Conservation (phyloP, 2,113 vertebrate genomes). For the Microtus ochrogaster region DNA sequence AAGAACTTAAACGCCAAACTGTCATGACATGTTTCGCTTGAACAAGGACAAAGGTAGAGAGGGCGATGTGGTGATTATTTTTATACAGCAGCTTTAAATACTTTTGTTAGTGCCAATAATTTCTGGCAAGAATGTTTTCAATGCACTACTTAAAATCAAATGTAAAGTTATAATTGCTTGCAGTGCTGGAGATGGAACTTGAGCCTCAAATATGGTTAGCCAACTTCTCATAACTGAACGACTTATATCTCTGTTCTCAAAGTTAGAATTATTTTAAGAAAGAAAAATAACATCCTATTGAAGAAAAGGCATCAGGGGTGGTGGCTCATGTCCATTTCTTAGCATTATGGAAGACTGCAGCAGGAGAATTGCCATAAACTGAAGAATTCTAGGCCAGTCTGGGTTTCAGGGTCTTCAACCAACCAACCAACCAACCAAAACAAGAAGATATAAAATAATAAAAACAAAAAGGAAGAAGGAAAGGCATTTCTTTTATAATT, state of each 20-base stretch:
- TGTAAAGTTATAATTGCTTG: background rate
- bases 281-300: constrained; percentile 24
- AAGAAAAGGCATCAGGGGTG: background rate
- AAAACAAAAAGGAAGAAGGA: background rate
- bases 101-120: constrained; percentile 44
- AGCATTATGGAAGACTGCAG: background rate
- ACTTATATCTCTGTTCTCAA: background rate
- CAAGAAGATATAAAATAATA: background rate
- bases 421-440: background rate
- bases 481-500: background rate
- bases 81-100: constrained; percentile 5
- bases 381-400: background rate
- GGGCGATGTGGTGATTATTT: background rate
- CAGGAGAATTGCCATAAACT: background rate
- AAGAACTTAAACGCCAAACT: background rate
- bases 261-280: constrained; percentile 58
- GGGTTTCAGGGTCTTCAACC: background rate
- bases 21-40: background rate
- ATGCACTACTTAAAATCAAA: background rate
- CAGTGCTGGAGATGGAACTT: background rate
- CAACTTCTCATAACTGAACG: background rate
- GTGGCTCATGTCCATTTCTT: background rate
- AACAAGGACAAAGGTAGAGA: background rate
- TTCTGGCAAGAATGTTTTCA: constrained; percentile 42
- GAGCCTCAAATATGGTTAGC: background rate